phyloP scores from a whole-genome alignment of 2,888 invertebrate genomes.

The Kuschelorhynchus macadamiae region DNA sequence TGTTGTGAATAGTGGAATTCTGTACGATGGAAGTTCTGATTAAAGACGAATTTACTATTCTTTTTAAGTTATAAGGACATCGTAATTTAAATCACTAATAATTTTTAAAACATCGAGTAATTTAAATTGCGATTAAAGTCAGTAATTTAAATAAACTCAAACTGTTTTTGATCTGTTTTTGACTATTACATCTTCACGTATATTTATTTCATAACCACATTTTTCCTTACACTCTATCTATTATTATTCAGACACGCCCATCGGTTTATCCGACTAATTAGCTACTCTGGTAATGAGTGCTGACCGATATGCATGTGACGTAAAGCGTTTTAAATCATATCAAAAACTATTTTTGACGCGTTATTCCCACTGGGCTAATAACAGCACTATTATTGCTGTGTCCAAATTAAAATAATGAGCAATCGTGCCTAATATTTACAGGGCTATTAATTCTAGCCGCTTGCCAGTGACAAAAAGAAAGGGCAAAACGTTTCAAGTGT shows the following conservation, averaged over 20 bases:
- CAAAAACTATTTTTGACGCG: constrained; percentile 48
- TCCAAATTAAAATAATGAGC: constrained; percentile 51
- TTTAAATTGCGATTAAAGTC: too few relatives aligned
- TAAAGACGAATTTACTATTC: too few relatives aligned
- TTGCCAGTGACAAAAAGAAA: constrained; percentile 44
- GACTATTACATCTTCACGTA: too few relatives aligned
- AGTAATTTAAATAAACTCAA: too few relatives aligned
- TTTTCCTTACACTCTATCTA: not conserved
- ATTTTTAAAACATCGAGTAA: too few relatives aligned
- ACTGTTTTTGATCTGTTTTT: too few relatives aligned
- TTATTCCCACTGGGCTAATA: constrained; percentile 42
- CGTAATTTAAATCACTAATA: too few relatives aligned
- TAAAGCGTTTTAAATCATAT: constrained; percentile 49
- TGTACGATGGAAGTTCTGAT: too few relatives aligned
- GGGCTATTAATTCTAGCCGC: constrained; percentile 44
- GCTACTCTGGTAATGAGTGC: constrained; percentile 16
- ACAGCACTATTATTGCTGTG: constrained; percentile 48
- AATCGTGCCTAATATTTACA: constrained; percentile 47
- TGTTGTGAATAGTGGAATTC: too few relatives aligned
- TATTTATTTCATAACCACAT: too few relatives aligned
- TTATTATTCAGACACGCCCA: constrained; percentile 4
- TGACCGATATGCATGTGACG: constrained; percentile 41
- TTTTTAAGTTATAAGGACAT: too few relatives aligned
- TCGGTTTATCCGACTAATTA: constrained; percentile 23
- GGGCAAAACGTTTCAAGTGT: constrained; percentile 19